Percentiles rank a stretch among this genome's conserved stretches.
These are phyloP conservation scores for Argopecten irradians DNA, from an alignment of 1,140 invertebrate genomes.

Conservation along the genomic window DNA sequence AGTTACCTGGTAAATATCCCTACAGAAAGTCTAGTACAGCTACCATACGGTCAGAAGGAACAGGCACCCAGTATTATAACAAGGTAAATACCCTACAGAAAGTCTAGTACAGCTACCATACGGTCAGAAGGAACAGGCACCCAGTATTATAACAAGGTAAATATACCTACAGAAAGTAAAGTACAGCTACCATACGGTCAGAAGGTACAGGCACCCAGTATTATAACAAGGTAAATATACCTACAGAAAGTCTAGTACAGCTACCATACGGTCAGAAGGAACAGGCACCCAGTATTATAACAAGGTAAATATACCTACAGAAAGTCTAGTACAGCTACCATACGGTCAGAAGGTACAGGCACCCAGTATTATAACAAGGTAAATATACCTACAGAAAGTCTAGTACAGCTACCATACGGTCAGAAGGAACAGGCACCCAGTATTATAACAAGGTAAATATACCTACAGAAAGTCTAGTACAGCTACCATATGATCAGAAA, in stretches of 20 bases:
- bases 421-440: slow-evolving; percentile 66
- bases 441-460: slow-evolving; percentile 64
- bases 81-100: slow-evolving; percentile 59
- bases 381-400: slow-evolving; percentile 50
- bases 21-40: slow-evolving; percentile 64
- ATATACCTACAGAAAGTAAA: slow-evolving; percentile 52
- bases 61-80: slow-evolving; percentile 62
- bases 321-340: slow-evolving; percentile 54
- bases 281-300: slow-evolving; percentile 44
- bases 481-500: slow-evolving; percentile 70
- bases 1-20: too few relatives aligned
- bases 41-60: slow-evolving; percentile 70
- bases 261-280: slow-evolving; percentile 58
- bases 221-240: slow-evolving; percentile 61
- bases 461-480: slow-evolving; percentile 62
- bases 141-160: slow-evolving; percentile 52
- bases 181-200: slow-evolving; percentile 69
- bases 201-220: slow-evolving; percentile 67
- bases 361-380: slow-evolving; percentile 52
- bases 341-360: slow-evolving; percentile 53
- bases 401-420: slow-evolving; percentile 69
- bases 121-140: slow-evolving; percentile 67
- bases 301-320: slow-evolving; percentile 55
- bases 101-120: slow-evolving; percentile 69
- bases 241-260: slow-evolving; percentile 54